Evolutionary conservation across 2,797 vertebrate species (phyloP), one percentile per base, ranked within the genome.

Genomic region (Pantherophis vulpinus): DNA sequence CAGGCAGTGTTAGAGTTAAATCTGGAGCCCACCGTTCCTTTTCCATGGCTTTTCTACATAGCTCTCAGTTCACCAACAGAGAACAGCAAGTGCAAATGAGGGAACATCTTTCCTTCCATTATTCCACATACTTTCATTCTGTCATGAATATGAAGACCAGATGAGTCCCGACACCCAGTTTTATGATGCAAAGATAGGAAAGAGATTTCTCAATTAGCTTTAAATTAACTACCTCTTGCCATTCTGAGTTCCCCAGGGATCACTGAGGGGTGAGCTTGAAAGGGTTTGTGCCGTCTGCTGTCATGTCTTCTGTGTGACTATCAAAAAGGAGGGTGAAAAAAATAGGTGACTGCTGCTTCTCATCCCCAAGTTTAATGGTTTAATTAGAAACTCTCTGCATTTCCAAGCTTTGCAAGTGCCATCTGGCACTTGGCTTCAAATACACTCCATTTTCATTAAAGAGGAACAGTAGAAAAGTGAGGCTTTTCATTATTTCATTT

Each of bases 161-260:
- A 97, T 98, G 98, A 97, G 97, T 96, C 96, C 58, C 96, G 20
- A 95, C 95, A 97, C 95, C 96, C 97, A 94, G 70, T 94, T 97
- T 97, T 96, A 97, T 97, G 98, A 96, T 97, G 93, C 93, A 94
- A 97, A 95, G 95, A 96, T 95, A 95, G 96, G 96, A 96, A 95
- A 96, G 96, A 96, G 90, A 97, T 98, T 97, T 97, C 97, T 97
- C 97, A 97, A 97, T 97, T 96, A 98, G 95, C 96, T 98, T 98
- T 96, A 96, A 97, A 98, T 98, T 97, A 98, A 97, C 98, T 97
- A 96, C 94, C 94, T 97, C 96, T 97, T 97, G 95, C 96, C 96
- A 95, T 97, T 96, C 97, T 93, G 95, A 91, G 94, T 60, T 98
- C 97, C 98, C 97, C 0, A 18, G 96, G 97, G 98, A 96, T 94